Conservation (phyloP, 1,140 invertebrate genomes). For the Acromyrmex echinatior region DNA sequence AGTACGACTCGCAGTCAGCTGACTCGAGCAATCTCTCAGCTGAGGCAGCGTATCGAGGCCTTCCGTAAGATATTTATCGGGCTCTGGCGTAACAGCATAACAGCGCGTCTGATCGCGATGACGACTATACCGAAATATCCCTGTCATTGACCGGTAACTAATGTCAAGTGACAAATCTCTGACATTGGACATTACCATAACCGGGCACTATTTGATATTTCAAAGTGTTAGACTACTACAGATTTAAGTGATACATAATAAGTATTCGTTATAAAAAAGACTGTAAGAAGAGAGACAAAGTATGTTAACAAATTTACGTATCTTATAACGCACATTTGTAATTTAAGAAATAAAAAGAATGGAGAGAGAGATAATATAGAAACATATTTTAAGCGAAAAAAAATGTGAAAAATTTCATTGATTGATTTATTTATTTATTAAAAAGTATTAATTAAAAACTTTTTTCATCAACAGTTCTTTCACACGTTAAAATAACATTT, state of each 20-base stretch:
- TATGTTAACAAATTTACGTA: not conserved
- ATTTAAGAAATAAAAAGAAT: not conserved
- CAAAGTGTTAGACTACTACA: conserved; percentile 7
- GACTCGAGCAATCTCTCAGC: conserved; percentile 79
- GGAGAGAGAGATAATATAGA: too few species aligned
- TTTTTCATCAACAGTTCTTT: not conserved
- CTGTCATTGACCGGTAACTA: conserved; percentile 51
- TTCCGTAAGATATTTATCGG: conserved; percentile 46
- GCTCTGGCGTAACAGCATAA: conserved; percentile 36
- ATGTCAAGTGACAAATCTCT: conserved; percentile 39
- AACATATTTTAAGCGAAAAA: not conserved
- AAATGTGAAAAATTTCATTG: not conserved
- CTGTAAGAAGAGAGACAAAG: not conserved
- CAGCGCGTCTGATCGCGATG: conserved; percentile 39
- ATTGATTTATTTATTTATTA: not conserved
- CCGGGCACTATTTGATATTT: conserved; percentile 14
- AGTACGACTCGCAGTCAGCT: conserved; percentile 80
- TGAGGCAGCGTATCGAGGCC: conserved; percentile 62
- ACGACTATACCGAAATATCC: conserved; percentile 36
- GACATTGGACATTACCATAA: conserved; percentile 56
- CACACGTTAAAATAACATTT: not conserved
- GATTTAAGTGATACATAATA: not conserved
- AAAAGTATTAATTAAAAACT: not conserved
- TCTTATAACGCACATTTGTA: not conserved
- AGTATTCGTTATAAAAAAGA: not conserved